Conservation (phyloP, 2,888 invertebrate genomes). For the Agriopis marginaria region DNA sequence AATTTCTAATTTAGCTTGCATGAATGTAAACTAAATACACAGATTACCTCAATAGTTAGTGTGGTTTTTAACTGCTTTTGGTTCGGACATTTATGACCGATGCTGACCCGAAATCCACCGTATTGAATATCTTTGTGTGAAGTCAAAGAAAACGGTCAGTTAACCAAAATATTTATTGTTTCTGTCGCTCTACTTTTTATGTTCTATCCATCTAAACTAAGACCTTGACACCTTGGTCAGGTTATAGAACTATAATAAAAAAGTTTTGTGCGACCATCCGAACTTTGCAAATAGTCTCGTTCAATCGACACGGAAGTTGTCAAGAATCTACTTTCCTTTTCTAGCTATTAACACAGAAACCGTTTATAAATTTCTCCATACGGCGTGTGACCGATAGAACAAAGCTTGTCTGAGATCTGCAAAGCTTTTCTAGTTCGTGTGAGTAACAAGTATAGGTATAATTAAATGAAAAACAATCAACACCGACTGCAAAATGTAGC, state of each 20-base stretch:
- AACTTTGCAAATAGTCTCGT: conserved; percentile 5
- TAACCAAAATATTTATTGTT: not conserved
- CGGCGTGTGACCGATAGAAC: conserved; percentile 27
- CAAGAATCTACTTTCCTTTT: conserved; percentile 28
- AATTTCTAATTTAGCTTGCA: no score
- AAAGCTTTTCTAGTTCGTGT: conserved; percentile 1
- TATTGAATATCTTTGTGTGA: no score
- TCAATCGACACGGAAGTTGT: not conserved
- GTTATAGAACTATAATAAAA: not conserved
- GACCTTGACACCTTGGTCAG: not conserved
- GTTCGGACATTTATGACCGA: no score
- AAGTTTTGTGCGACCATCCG: not conserved
- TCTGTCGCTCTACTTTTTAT: not conserved
- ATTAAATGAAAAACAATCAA: no score
- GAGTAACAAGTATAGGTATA: not conserved
- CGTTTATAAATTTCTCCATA: conserved; percentile 23
- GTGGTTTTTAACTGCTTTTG: no score
- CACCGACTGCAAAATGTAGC: no score
- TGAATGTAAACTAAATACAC: no score
- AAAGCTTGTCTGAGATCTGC: not conserved
- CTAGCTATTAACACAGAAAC: conserved; percentile 16
- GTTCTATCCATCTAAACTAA: not conserved
- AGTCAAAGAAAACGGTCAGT: no score
- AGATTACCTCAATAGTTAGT: no score
- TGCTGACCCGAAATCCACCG: no score